Evolutionary conservation across 2,888 invertebrate species (phyloP).

Genomic region (Euzetes globulus): DNA sequence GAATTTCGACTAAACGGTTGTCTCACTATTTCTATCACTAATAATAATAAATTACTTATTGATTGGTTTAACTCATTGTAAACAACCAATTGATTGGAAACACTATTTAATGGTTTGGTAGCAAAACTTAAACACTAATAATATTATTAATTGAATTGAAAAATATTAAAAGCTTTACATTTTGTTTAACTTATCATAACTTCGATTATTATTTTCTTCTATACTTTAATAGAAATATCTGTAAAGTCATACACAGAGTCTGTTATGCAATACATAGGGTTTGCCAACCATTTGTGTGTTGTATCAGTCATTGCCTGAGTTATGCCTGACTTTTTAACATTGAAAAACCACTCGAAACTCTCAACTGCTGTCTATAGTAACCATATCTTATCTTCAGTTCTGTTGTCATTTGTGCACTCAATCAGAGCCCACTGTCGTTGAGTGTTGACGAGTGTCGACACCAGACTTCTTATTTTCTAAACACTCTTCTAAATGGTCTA

Average conservation of each 20-base stretch:
- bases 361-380: too few species aligned
- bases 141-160: background rate
- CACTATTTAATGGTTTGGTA: background rate
- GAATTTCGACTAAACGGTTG: background rate
- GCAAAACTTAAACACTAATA: background rate
- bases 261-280: conserved; percentile 5
- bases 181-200: background rate
- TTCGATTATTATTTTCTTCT: background rate
- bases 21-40: conserved; percentile 9
- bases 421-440: too few species aligned
- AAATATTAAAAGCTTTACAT: background rate
- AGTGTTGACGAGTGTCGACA: too few species aligned
- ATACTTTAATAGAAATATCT: background rate
- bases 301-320: too few species aligned
- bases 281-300: background rate
- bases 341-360: too few species aligned
- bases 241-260: background rate
- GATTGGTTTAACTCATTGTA: background rate
- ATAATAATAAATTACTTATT: background rate
- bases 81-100: background rate
- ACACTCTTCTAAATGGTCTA: too few species aligned
- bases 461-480: too few species aligned
- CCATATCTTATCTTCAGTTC: too few species aligned
- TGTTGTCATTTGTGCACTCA: too few species aligned
- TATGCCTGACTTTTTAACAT: too few species aligned